phyloP scores from a whole-genome alignment of 1,140 invertebrate species.

The Grapholita molesta region DNA sequence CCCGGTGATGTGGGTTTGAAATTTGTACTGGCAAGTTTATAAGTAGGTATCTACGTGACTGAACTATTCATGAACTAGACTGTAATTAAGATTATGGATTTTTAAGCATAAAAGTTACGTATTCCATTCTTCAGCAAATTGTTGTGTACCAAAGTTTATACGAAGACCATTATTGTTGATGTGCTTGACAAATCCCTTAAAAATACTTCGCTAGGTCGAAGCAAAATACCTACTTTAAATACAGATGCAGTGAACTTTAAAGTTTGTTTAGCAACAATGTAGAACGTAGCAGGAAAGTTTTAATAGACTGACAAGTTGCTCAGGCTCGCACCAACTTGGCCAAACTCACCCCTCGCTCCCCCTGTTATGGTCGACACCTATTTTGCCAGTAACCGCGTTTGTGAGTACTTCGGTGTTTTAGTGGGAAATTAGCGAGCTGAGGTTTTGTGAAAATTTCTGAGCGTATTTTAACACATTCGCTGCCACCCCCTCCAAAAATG shows the following conservation, averaged over 20 bases:
- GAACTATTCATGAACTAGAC: too few species aligned
- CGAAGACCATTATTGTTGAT: background rate
- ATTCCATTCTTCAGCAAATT: too few species aligned
- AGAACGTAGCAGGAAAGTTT: slow-evolving; percentile 11
- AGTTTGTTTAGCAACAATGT: slow-evolving; percentile 11
- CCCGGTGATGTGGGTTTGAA: too few species aligned
- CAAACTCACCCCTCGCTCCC: background rate
- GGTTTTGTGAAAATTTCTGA: too few species aligned
- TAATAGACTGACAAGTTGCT: background rate
- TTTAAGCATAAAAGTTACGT: too few species aligned
- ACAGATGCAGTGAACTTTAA: background rate
- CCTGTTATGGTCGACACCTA: background rate
- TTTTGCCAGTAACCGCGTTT: background rate
- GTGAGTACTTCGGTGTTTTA: background rate
- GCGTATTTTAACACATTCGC: too few species aligned
- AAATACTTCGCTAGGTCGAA: slow-evolving; percentile 1
- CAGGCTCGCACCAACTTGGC: background rate
- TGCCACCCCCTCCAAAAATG: too few species aligned
- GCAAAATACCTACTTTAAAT: background rate
- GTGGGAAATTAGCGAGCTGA: background rate
- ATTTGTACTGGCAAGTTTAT: too few species aligned
- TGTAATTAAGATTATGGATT: too few species aligned
- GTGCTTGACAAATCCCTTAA: background rate
- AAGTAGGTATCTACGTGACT: too few species aligned
- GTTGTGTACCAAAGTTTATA: background rate